Evolutionary conservation across 64 coral and sea anemone genomes (phyloP), one percentile per base, ranked within the genome.

Genomic region (Porites australiensis): DNA sequence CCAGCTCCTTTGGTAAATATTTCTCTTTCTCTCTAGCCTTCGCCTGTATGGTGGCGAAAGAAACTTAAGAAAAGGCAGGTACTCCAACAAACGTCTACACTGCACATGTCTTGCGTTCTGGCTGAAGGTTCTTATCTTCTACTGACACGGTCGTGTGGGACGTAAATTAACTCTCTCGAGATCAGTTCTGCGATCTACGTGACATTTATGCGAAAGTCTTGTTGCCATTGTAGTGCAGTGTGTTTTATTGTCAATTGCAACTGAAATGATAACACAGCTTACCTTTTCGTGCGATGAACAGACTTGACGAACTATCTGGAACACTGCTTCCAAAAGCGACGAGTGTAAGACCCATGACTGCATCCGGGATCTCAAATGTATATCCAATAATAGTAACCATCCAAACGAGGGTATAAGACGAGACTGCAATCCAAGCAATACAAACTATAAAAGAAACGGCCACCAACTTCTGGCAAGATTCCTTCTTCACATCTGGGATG

Each of bases 381-480:
- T 88, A 93, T 62, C 92, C 92, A 63, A 93, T 93, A 6, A 93
- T 70, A 60, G 85, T 82, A 11, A 93, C 92, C 92, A 93, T 93
- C 92, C 92, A 93, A 15, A 93, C 86, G 10, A 88, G 86, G 8
- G 70, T 58, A 44, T 93, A 93, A 16, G 85, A 88, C 23, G 65
- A 73, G 54, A 73, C 8, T 7, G 51, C 92, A 47, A 93, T 88
- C 92, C 92, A 93, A 2, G 73, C 22, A 21, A 93, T 92, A 59
- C 90, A 96, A 51, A 89, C 59, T 58, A 92, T 68, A 62, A 96
- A 96, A 2, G 94, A 92, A 27, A 96, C 20, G 10, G 87, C 44
- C 57, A 76, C 83, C 77, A 86, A 96, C 60, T 96, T 96, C 50
- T 65, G 54, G 58, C 90, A 88, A 12, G 67, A 44, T 50, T 92